Evolutionary conservation across 2,888 invertebrate genomes (phyloP), one percentile per base, ranked within the genome.

Genomic region (Liopterus haemorrhoidalis): DNA sequence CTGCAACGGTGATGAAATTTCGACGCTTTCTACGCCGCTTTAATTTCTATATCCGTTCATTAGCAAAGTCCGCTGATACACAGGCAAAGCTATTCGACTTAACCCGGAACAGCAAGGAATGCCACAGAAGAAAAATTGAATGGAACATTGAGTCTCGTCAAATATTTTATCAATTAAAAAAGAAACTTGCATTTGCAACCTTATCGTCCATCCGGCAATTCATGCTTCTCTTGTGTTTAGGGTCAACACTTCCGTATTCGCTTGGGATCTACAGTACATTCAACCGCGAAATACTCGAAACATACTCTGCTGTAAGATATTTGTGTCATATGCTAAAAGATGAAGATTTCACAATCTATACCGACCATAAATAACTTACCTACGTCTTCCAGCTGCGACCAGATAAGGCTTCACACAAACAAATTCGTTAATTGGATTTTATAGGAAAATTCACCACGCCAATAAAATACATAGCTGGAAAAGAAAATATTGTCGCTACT

Each of bases 371-470:
- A 32, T 62, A 60, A 3, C 46, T 64, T 3, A 55, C 49, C 0
- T 62, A 46, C 32, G 62, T 62, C 1, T 60, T 67, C n/a, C 36
- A 18, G 40, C 5, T 48, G 56, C 37, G 54, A 56, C 8, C 25
- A 53, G 6, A 58, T 58, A 4, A 59, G 59, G 39, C n/a, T n/a
- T n/a, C 62, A 2, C 65, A 63, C 0, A 42, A 64, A 3, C 63
- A 67, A 46, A 51, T 55, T 9, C 40, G 63, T 2, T 57, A 67
- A 8, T 46, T 67, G 1, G 55, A 60, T 41, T 62, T 52, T 14
- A 62, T 66, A 14, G 36, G 56, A 0, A 61, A 66, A 44, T 67
- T 66, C 48, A 57, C 62, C 1, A 64, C 60, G 0, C 58, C 62
- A 36, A 60, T 66, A 3, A 41, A 50, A 3, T 56, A 65, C 48